Percentiles rank a stretch among this genome's conserved stretches.
phyloP scores from a whole-genome alignment of 2,797 vertebrate genomes.

The Myotis pilosus region DNA sequence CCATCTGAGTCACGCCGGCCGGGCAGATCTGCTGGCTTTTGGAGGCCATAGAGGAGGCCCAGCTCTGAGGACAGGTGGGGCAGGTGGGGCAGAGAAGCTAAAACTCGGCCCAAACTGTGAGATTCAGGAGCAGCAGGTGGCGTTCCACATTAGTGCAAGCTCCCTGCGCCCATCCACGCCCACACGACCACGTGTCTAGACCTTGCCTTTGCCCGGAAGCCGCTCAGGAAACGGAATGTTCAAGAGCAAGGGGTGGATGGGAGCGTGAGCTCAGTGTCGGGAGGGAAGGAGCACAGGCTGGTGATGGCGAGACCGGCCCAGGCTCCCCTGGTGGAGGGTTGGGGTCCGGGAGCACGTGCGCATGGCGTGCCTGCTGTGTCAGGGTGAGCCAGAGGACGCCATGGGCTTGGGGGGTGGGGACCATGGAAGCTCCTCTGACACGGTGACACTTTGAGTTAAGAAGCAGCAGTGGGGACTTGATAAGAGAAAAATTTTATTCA shows the following conservation, averaged over 20 bases:
- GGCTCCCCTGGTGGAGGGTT: accelerated
- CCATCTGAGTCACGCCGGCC: no score
- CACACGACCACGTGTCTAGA: not conserved
- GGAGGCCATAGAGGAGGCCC: not conserved
- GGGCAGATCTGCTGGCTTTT: not conserved
- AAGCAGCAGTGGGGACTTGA: not conserved
- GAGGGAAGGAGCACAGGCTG: no score
- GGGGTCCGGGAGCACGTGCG: accelerated
- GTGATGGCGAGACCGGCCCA: accelerated
- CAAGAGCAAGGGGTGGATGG: not conserved
- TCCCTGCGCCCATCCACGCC: not conserved
- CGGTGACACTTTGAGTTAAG: not conserved
- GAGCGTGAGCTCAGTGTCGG: not conserved
- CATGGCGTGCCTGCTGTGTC: not conserved
- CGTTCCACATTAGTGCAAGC: not conserved
- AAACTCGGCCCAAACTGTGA: not conserved
- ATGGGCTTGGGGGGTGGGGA: not conserved
- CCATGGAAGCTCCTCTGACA: not conserved
- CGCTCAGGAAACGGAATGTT: not conserved
- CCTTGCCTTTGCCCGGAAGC: not conserved
- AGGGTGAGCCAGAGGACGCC: not conserved
- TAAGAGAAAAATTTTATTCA: not conserved
- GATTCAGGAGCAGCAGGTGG: not conserved
- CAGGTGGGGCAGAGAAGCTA: not conserved
- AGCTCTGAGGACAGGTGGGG: not conserved